Evolutionary conservation across 2,113 vertebrate genomes (phyloP).

Genomic region (Herpetotheres cachinnans): DNA sequence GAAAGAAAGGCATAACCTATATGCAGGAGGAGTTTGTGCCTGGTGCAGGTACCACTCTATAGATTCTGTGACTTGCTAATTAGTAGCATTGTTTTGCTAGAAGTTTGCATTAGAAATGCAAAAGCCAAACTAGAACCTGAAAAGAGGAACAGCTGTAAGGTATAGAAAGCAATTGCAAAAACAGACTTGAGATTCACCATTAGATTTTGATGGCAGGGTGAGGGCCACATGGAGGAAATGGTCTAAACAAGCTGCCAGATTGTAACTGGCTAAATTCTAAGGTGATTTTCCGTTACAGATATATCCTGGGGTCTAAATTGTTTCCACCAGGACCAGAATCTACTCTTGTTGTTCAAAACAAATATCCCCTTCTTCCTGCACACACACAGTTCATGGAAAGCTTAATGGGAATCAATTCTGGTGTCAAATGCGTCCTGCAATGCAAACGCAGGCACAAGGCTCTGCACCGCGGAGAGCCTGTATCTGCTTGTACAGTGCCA

Average conservation of each 20-base stretch:
- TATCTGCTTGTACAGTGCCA: neutral
- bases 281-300: neutral
- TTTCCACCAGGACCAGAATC: neutral
- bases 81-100: neutral
- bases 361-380: neutral
- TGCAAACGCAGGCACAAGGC: neutral
- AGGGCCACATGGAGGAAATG: neutral
- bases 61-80: neutral
- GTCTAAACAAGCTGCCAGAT: neutral
- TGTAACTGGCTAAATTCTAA: neutral
- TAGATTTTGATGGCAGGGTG: neutral
- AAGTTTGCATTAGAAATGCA: neutral
- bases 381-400: neutral
- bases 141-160: neutral
- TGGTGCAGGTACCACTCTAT: neutral
- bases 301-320: neutral
- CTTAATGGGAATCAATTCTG: neutral
- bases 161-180: neutral
- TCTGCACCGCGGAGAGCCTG: neutral
- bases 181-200: neutral
- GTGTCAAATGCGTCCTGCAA: neutral
- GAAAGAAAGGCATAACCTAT: neutral
- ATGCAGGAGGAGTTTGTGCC: neutral
- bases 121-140: neutral
- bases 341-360: neutral